A percentile compares a stretch with the other conserved stretches of the same genome.
Evolutionary conservation across 2,797 vertebrate genomes (phyloP).

Genomic region (Pangasius larnaudii): DNA sequence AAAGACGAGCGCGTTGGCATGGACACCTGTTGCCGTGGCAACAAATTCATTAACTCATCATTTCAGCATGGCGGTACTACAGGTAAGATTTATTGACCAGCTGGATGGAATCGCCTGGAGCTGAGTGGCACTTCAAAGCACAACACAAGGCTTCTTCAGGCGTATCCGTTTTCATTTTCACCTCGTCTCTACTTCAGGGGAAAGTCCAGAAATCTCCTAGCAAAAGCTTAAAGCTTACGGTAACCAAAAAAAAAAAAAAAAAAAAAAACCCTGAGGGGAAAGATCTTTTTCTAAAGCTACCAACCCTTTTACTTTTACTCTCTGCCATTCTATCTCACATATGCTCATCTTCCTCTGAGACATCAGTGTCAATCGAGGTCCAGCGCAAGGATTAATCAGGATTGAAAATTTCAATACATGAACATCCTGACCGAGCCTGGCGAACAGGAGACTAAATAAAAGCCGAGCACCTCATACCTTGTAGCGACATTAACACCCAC

Average conservation of each 20-base stretch:
- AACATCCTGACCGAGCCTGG: background rate
- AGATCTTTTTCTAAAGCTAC: background rate
- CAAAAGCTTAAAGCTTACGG: background rate
- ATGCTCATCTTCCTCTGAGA: background rate
- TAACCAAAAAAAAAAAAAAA: background rate
- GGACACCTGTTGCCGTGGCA: conserved; percentile 12
- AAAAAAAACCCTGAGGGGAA: background rate
- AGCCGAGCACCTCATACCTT: background rate
- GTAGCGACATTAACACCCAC: background rate
- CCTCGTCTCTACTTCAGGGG: background rate
- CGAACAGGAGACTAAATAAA: background rate
- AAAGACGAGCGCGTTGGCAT: background rate
- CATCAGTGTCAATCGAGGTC: background rate
- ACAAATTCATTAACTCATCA: conserved; percentile 11
- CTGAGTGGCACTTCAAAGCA: conserved; percentile 30
- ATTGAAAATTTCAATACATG: background rate
- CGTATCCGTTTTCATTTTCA: conserved; percentile 13
- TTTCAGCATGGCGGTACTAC: conserved; percentile 26
- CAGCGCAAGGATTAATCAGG: background rate
- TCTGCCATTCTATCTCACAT: background rate
- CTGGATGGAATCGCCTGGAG: conserved; percentile 28
- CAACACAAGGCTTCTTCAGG: background rate
- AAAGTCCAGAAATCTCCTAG: background rate
- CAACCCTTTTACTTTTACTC: background rate
- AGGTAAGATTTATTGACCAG: conserved; percentile 30